Conservation (phyloP, 1,140 invertebrate genomes). For the Hyles euphorbiae region DNA sequence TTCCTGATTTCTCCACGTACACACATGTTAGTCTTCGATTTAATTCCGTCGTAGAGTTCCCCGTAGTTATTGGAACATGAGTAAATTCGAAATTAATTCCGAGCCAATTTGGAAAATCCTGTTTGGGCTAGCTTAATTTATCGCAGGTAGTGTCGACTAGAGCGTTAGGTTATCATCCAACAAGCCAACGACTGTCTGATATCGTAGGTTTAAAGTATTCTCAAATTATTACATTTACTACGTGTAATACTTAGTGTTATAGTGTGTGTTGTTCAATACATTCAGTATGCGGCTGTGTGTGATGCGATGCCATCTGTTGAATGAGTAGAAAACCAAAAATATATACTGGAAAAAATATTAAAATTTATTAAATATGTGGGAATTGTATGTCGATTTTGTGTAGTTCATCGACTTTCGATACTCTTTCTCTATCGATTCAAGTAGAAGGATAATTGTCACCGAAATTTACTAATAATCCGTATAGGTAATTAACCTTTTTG, state of each 20-base stretch:
- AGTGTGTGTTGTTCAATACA: constrained; percentile 14
- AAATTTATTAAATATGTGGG: too few species aligned
- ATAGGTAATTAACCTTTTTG: too few species aligned
- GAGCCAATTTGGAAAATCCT: constrained; percentile 45
- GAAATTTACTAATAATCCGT: too few species aligned
- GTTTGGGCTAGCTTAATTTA: constrained; percentile 23
- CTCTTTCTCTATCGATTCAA: too few species aligned
- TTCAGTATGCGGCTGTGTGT: constrained; percentile 15
- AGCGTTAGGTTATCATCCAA: constrained; percentile 15
- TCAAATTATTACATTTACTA: constrained; percentile 23
- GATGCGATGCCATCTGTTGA: too few species aligned
- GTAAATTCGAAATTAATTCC: constrained; percentile 35
- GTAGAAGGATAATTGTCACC: too few species aligned
- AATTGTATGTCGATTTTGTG: too few species aligned
- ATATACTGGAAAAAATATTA: not conserved
- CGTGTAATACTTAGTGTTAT: constrained; percentile 18
- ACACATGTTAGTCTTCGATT: constrained; percentile 15
- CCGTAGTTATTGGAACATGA: constrained; percentile 8
- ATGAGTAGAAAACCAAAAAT: constrained; percentile 1
- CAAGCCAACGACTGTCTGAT: constrained; percentile 35
- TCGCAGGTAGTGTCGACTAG: constrained; percentile 7
- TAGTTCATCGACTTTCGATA: too few species aligned
- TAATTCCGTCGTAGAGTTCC: constrained; percentile 8
- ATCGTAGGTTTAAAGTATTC: constrained; percentile 30
- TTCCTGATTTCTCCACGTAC: constrained; percentile 13